Base-by-base conservation (phyloP, 2,113 vertebrate species). In the Pavo muticus region DNA sequence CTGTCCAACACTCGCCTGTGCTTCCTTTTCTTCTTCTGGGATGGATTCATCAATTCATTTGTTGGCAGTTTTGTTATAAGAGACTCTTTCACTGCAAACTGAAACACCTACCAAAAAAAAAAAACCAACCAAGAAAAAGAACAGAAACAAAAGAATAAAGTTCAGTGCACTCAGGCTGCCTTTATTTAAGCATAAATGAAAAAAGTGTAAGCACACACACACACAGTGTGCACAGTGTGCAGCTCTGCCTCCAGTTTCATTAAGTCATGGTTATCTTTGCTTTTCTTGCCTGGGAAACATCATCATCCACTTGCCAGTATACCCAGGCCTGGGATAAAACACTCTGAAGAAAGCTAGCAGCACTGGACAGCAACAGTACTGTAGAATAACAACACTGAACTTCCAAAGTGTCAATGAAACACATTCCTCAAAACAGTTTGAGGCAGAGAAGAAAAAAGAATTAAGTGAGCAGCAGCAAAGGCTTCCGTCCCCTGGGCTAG, bases 1-100 rank as follows among this genome's bases (percentile, higher is more conserved):
- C 93, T 76, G 90, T 81, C 83, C 73, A 40, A 65, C 59, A 72
- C 97, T 96, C 98, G 97, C 99, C 99, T 99, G 98, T 99, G 99
- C 92, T 99, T 99, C 93, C 99, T 98, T 96, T 99, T 99, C 97
- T 99, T 99, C 97, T 99, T 99, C 93, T 99, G 99, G 6, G 99
- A 99, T 2, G 98, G 98, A 94, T 98, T 99, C 96, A 98, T 98
- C 81, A 99, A 98, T 87, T 99, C 99, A 8, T 98, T 98, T 50
- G 98, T 97, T 57, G 99, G 99, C 50, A 99, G 98, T 50, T 98
- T 99, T 5, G 98, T 98, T 94, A 99, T 98, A 86, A 99, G 98
- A 0, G 98, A 98, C 88, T 99, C 99, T 96, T 99, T 99, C 86
- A 99, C 98, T 2, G 99, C 99, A 97, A 99, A 99, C 96, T 99